phyloP scores from a whole-genome alignment of 2,888 invertebrate species.

The Cataglyphis altisquamis region DNA sequence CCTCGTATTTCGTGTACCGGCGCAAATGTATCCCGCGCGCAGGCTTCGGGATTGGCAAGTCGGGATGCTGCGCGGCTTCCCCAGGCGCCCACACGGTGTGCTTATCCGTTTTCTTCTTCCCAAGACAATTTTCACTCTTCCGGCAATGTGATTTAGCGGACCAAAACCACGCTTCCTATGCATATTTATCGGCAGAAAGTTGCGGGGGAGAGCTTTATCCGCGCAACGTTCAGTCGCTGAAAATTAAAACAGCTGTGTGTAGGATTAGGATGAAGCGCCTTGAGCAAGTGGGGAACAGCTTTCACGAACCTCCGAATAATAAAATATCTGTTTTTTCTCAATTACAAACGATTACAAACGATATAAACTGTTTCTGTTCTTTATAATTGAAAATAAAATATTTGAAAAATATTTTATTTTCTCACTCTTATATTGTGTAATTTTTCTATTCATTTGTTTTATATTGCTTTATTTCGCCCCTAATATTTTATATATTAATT shows the following conservation, averaged over 20 bases:
- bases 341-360: neutral
- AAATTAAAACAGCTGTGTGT: conserved; percentile 6
- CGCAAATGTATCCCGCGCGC: conserved; percentile 19
- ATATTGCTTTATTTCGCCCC: neutral
- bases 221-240: conserved; percentile 17
- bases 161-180: conserved; percentile 66
- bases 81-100: conserved; percentile 58
- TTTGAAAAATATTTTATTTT: neutral
- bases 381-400: too few relatives aligned
- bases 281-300: neutral
- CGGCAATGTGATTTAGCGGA: conserved; percentile 71
- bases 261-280: neutral
- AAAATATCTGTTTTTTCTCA: neutral
- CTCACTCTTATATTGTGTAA: neutral
- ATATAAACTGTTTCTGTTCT: neutral
- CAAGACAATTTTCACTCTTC: conserved; percentile 76
- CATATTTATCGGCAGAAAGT: conserved; percentile 67
- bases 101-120: conserved; percentile 69
- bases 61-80: conserved; percentile 61
- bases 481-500: neutral
- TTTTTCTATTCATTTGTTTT: neutral
- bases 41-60: conserved; percentile 60
- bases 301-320: neutral
- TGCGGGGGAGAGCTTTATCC: conserved; percentile 58
- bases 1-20: conserved; percentile 15